phyloP scores from a whole-genome alignment of 2,113 vertebrate genomes.

The Phainopepla nitens region DNA sequence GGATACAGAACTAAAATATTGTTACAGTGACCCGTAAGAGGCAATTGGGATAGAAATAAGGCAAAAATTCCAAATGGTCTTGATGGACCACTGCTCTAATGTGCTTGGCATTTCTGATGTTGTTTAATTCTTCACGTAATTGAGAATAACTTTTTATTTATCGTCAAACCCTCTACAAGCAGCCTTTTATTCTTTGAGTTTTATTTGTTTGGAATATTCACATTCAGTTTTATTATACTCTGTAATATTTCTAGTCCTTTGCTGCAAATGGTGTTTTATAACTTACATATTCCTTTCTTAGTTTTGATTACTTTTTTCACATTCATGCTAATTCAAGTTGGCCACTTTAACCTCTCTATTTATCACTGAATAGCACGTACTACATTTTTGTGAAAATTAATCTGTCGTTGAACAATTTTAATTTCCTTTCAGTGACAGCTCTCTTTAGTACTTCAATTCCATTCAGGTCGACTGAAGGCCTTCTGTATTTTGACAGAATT shows the following conservation, averaged over 20 bases:
- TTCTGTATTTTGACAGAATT: slow-evolving; percentile 33
- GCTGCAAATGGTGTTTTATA: not conserved
- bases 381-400: slow-evolving; percentile 22
- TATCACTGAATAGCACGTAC: not conserved
- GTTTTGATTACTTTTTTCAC: slow-evolving; percentile 21
- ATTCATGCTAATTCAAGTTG: not conserved
- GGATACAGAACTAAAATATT: not conserved
- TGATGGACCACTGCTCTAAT: not conserved
- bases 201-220: slow-evolving; percentile 31
- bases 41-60: not conserved
- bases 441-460: slow-evolving; percentile 3
- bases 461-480: slow-evolving; percentile 1
- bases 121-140: not conserved
- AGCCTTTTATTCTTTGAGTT: slow-evolving; percentile 7
- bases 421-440: not conserved
- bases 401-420: slow-evolving; percentile 25
- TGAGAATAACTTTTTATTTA: slow-evolving; percentile 47
- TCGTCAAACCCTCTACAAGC: not conserved
- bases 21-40: not conserved
- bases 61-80: not conserved
- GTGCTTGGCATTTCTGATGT: not conserved
- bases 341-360: slow-evolving; percentile 13
- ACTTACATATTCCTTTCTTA: not conserved
- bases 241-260: not conserved
- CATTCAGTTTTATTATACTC: not conserved